Percentiles rank a stretch among this genome's conserved stretches.
Conservation (phyloP, 2,888 invertebrate genomes). For the Chalcosyrphus nemorum region DNA sequence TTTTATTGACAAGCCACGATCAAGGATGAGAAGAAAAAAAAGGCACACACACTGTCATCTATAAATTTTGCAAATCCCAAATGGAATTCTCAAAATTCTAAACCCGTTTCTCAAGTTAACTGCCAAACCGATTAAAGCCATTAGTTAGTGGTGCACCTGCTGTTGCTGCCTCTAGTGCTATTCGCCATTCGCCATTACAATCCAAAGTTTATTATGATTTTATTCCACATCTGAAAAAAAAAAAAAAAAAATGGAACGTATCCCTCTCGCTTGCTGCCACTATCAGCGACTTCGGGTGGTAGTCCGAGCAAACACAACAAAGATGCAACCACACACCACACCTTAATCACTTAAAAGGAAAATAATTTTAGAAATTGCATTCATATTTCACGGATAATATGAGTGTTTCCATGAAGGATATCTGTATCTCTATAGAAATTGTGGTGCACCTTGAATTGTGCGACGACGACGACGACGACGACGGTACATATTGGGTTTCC, state of each 20-base stretch:
- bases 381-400: conserved; percentile 78
- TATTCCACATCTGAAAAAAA: conserved; percentile 32
- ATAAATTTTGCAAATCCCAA: conserved; percentile 16
- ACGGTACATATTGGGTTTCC: conserved; percentile 54
- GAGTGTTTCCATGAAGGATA: conserved; percentile 25
- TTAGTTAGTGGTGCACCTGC: conserved; percentile 32
- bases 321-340: conserved; percentile 77
- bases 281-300: neutral
- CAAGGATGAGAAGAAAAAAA: neutral
- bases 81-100: conserved; percentile 33
- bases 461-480: neutral
- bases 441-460: conserved; percentile 49
- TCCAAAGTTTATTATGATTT: conserved; percentile 57
- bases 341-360: conserved; percentile 82
- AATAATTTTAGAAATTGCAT: conserved; percentile 81
- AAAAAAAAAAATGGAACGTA: conserved; percentile 37
- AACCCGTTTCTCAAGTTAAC: conserved; percentile 46
- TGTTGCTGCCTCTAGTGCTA: neutral
- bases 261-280: too few species aligned
- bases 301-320: conserved; percentile 31
- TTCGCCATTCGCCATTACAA: conserved; percentile 27
- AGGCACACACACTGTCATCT: too few species aligned
- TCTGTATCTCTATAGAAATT: neutral
- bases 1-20: neutral
- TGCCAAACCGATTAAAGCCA: conserved; percentile 43